phyloP scores from a whole-genome alignment of 2,888 invertebrate genomes.

The Synanthedon myopaeformis region DNA sequence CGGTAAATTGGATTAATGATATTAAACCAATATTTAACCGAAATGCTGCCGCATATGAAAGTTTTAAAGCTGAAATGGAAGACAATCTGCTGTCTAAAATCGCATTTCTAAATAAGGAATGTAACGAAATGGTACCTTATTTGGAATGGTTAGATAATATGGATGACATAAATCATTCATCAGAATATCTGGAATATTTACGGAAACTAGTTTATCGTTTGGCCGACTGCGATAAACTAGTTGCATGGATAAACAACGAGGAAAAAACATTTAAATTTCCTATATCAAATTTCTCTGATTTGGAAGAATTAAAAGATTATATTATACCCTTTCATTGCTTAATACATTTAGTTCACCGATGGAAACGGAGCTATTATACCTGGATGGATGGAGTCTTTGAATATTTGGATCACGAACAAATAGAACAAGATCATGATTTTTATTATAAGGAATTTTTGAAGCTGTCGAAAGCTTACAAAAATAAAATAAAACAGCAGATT shows the following conservation, averaged over 20 bases:
- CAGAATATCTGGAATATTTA: slow-evolving; percentile 83
- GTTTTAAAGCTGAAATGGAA: slow-evolving; percentile 86
- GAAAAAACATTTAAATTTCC: slow-evolving; percentile 88
- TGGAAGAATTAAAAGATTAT: slow-evolving; percentile 81
- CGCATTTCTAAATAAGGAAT: slow-evolving; percentile 76
- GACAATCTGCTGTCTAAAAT: slow-evolving; percentile 79
- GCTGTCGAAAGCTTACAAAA: slow-evolving; percentile 81
- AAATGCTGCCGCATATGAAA: slow-evolving; percentile 84
- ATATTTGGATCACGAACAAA: slow-evolving; percentile 80
- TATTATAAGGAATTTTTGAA: slow-evolving; percentile 84
- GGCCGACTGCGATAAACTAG: slow-evolving; percentile 79
- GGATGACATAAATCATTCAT: slow-evolving; percentile 82
- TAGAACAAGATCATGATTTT: slow-evolving; percentile 85
- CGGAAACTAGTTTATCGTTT: slow-evolving; percentile 81
- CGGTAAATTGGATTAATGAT: slow-evolving; percentile 84
- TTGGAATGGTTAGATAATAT: slow-evolving; percentile 85
- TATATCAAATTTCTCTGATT: slow-evolving; percentile 78
- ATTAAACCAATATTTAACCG: slow-evolving; percentile 86
- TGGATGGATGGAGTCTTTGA: slow-evolving; percentile 96
- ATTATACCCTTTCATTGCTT: slow-evolving; percentile 78
- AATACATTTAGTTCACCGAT: slow-evolving; percentile 74
- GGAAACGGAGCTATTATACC: slow-evolving; percentile 84
- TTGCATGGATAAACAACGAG: slow-evolving; percentile 90
- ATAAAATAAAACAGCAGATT: slow-evolving; percentile 81
- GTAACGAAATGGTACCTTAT: slow-evolving; percentile 79